Evolutionary conservation across 2,113 vertebrate genomes (phyloP).

Genomic region (Callipepla californica): DNA sequence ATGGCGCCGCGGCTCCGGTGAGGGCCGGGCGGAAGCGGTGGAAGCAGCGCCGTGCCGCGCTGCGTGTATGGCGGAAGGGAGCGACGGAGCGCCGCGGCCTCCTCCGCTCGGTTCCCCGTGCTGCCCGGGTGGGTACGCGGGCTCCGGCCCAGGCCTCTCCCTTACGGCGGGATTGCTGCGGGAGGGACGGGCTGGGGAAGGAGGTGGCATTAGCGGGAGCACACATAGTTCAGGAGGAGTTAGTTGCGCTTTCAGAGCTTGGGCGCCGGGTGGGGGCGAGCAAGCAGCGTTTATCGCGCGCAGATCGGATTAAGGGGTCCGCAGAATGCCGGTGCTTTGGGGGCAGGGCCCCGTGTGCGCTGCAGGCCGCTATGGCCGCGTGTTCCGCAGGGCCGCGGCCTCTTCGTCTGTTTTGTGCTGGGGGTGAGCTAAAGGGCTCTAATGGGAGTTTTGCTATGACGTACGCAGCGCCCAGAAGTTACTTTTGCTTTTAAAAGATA

Average conservation of each 20-base stretch:
- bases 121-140: not conserved
- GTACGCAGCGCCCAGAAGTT: not conserved
- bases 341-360: too few relatives aligned
- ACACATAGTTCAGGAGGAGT: not conserved
- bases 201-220: not conserved
- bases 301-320: accelerated
- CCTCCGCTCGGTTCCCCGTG: accelerated
- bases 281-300: accelerated
- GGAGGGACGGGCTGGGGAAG: not conserved
- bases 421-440: not conserved
- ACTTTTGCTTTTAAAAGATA: not conserved
- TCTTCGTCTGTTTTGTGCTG: accelerated
- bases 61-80: not conserved
- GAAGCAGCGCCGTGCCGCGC: not conserved
- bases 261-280: not conserved
- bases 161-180: not conserved
- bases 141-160: not conserved
- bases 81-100: accelerated
- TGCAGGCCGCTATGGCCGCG: not conserved
- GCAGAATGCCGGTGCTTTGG: not conserved
- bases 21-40: not conserved
- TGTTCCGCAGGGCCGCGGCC: not conserved
- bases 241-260: not conserved
- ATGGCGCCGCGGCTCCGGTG: not conserved
- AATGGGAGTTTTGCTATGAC: too few relatives aligned